These are phyloP conservation scores for Donacobius atricapilla DNA, from an alignment of 2,113 vertebrate species.

Conservation along the genomic window DNA sequence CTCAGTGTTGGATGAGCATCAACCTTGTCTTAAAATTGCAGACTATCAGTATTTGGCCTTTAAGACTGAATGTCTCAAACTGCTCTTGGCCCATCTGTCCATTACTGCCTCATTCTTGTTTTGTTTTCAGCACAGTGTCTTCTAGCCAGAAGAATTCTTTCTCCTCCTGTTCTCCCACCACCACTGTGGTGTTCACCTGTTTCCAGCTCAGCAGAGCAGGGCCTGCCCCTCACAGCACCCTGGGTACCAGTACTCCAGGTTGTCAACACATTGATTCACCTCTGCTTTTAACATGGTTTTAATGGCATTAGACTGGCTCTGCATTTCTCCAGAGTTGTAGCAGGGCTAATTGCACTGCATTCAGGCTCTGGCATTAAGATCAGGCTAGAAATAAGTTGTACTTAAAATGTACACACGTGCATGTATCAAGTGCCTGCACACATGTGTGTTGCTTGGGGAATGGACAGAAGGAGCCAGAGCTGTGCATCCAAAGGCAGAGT, in stretches of 20 bases:
- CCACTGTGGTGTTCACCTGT: accelerated
- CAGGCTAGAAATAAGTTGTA: background rate
- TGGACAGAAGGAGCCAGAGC: background rate
- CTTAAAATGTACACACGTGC: accelerated
- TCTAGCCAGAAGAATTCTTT: background rate
- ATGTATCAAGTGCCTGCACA: background rate
- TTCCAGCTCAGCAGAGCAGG: background rate
- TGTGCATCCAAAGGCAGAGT: background rate
- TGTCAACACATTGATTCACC: background rate
- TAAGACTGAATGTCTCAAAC: background rate
- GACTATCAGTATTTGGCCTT: background rate
- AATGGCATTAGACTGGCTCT: background rate
- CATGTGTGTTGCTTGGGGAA: background rate
- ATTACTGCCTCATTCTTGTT: background rate
- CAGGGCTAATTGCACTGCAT: background rate
- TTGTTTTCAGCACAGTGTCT: background rate
- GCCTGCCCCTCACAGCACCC: background rate
- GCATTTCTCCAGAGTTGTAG: background rate
- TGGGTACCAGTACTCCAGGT: background rate
- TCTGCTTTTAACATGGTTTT: background rate
- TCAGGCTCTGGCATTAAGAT: background rate
- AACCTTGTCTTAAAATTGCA: background rate
- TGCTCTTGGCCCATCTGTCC: background rate
- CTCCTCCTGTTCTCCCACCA: background rate
- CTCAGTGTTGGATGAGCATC: background rate